Evolutionary conservation across 2,797 vertebrate species (phyloP).

Genomic region (Aldrovandia affinis): DNA sequence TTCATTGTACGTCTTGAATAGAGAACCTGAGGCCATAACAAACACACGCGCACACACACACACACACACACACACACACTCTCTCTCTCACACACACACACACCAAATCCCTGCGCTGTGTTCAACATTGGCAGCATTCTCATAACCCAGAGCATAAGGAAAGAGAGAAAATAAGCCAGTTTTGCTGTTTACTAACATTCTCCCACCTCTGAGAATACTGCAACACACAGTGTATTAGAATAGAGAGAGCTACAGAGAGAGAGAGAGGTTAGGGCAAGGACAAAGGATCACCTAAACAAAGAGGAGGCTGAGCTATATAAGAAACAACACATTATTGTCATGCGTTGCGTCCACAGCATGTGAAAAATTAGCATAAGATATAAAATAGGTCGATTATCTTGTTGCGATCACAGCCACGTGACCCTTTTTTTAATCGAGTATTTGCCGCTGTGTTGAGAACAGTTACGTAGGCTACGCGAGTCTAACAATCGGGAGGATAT

Average conservation of each 20-base stretch:
- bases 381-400: background rate
- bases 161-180: background rate
- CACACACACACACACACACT: background rate
- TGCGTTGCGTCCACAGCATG: background rate
- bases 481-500: background rate
- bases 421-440: background rate
- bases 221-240: background rate
- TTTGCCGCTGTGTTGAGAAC: background rate
- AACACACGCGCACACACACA: background rate
- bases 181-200: background rate
- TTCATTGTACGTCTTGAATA: background rate
- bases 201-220: background rate
- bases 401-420: background rate
- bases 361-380: background rate
- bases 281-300: slow-evolving; percentile 6
- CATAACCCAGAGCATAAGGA: background rate
- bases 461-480: background rate
- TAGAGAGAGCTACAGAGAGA: background rate
- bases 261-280: background rate
- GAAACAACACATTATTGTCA: background rate
- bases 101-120: background rate
- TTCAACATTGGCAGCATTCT: background rate
- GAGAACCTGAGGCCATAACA: background rate
- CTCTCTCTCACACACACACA: background rate
- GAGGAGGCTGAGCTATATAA: background rate